Conservation (phyloP, 2,888 invertebrate species). For the Diachrysia chrysitis region DNA sequence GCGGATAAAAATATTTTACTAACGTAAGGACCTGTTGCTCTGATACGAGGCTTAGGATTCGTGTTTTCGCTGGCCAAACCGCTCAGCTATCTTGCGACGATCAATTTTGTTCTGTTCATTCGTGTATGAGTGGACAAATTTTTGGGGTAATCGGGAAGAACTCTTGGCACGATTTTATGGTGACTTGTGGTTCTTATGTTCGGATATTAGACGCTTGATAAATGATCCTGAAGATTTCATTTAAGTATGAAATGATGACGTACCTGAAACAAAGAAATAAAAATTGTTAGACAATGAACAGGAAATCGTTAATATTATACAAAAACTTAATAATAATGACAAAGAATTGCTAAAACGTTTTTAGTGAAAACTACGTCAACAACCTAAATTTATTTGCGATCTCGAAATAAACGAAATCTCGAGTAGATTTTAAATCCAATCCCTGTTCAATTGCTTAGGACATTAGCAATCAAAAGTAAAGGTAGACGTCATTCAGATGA, state of each 20-base stretch:
- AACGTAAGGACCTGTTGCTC: conserved; percentile 82
- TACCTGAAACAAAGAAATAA: conserved; percentile 68
- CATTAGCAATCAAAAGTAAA: conserved; percentile 52
- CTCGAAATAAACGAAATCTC: conserved; percentile 18
- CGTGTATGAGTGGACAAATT: conserved; percentile 55
- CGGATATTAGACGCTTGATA: conserved; percentile 15
- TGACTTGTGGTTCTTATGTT: conserved; percentile 36
- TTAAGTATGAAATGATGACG: conserved; percentile 28
- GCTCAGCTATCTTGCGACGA: conserved; percentile 58
- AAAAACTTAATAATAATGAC: neutral
- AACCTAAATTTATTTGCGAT: conserved; percentile 18
- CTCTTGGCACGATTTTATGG: conserved; percentile 22
- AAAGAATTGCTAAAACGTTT: neutral
- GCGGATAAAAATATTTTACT: conserved; percentile 84
- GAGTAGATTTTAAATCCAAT: conserved; percentile 22
- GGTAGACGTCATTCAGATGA: conserved; percentile 47
- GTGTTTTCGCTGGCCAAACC: conserved; percentile 63
- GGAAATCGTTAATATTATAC: neutral
- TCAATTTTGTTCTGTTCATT: conserved; percentile 57
- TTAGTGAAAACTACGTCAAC: conserved; percentile 9
- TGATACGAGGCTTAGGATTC: conserved; percentile 70
- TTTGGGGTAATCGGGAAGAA: conserved; percentile 35
- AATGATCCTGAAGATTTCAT: neutral
- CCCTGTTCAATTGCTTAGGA: conserved; percentile 28
- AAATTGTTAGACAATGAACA: conserved; percentile 7